Base-by-base conservation (phyloP, 2,797 vertebrate genomes). In the Micropoecilia bifurca region DNA sequence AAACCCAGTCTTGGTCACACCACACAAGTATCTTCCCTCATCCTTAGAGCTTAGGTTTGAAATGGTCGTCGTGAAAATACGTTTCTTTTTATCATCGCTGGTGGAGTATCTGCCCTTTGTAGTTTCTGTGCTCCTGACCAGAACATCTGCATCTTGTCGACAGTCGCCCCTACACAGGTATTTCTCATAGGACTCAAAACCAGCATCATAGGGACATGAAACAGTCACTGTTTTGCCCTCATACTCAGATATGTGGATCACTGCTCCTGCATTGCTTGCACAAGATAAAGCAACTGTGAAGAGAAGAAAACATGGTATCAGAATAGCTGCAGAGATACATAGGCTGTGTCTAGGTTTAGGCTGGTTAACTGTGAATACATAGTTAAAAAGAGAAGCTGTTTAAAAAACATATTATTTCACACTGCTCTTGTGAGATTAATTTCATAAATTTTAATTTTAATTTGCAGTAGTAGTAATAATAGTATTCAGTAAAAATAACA, bases 91-190 rank as follows among this genome's bases (percentile, higher is more conserved):
- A 20, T 90, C 41, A 7, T 89, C 79, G 45, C 41, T 14, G 0
- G 30, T 43, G 41, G 80, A 89, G 20, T 79, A 30, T 30, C 0
- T 76, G 0, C 30, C 81, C 43, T 87, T 61, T 1, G 4, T 30
- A 43, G 3, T 0, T 46, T 47, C 2, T 46, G 33, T 63, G 0
- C 92, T 91, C 0, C 0, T 47, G 63, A 93, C 71, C 8, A 86
- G 81, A 63, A 92, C 73, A 61, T 93, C 85, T 39, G 18, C 18
- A 6, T 3, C 0, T 0, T 2, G 0, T 0, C 48, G 0, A 68
- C 94, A 95, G 4, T 41, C 0, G 0, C 80, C 63, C 73, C 41
- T 91, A 78, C 93, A 95, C 53, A 95, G 50, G 80, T 95, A 94
- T 75, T 95, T 93, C 0, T 76, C 55, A 74, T 88, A 18, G 1